Conservation (phyloP, 2,888 invertebrate species). For the Eupithecia tripunctaria region DNA sequence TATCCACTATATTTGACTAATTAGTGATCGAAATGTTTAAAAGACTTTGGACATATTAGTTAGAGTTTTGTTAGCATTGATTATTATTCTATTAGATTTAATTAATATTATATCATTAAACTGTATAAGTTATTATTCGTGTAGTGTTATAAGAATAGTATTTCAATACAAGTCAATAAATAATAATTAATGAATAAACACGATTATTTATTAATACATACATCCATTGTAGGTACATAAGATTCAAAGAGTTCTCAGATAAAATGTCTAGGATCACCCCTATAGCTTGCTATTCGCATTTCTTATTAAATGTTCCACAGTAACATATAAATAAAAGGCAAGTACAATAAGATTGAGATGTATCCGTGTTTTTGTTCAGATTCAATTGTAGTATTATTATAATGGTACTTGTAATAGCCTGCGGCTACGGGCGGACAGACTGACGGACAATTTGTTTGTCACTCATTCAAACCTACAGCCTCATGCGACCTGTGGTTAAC, state of each 20-base stretch:
- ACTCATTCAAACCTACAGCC: slow-evolving; percentile 50
- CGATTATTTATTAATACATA: too few species aligned
- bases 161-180: too few species aligned
- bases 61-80: too few species aligned
- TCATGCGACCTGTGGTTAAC: slow-evolving; percentile 53
- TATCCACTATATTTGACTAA: too few species aligned
- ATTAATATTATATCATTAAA: too few species aligned
- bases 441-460: slow-evolving; percentile 66
- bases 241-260: not conserved
- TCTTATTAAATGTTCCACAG: not conserved
- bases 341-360: slow-evolving; percentile 36
- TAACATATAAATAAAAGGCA: slow-evolving; percentile 1
- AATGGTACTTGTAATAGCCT: slow-evolving; percentile 42
- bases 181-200: too few species aligned
- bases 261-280: not conserved
- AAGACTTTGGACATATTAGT: too few species aligned
- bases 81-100: too few species aligned
- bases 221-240: too few species aligned
- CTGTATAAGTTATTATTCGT: too few species aligned
- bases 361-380: slow-evolving; percentile 38
- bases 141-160: too few species aligned
- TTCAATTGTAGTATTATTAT: slow-evolving; percentile 41
- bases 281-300: not conserved
- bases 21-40: too few species aligned
- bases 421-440: slow-evolving; percentile 43